phyloP scores from a whole-genome alignment of 2,888 invertebrate species.

The Coelogynopora nodosa region DNA sequence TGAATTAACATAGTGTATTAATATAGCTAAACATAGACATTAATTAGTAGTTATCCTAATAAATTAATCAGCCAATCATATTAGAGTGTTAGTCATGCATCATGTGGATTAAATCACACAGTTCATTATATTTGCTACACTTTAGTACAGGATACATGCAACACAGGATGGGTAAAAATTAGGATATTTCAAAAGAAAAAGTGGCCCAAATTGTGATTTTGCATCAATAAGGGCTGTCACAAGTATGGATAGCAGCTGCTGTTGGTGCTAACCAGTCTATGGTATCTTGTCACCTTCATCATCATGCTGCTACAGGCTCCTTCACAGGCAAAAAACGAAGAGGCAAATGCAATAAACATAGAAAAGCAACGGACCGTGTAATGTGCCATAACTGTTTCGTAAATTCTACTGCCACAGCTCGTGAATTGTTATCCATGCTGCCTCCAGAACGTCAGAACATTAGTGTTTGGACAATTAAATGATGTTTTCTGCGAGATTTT shows the following conservation, averaged over 20 bases:
- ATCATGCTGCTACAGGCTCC: constrained; percentile 28
- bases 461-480: constrained; percentile 17
- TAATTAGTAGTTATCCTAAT: background rate
- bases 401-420: background rate
- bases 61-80: background rate
- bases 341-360: background rate
- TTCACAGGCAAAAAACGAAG: constrained; percentile 12
- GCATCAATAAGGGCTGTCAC: constrained; percentile 19
- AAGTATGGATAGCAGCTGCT: background rate
- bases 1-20: background rate
- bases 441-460: background rate
- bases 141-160: background rate
- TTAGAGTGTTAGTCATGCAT: background rate
- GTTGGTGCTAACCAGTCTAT: constrained; percentile 6
- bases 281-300: constrained; percentile 13
- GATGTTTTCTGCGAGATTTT: background rate
- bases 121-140: background rate
- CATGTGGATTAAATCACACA: background rate
- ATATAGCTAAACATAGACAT: background rate
- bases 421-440: constrained; percentile 29
- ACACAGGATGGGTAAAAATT: background rate
- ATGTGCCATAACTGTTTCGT: background rate
- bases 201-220: background rate
- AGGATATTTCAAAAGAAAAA: background rate
- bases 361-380: background rate